phyloP scores from a whole-genome alignment of 2,797 vertebrate species.

The Acestrorhynchus altus region DNA sequence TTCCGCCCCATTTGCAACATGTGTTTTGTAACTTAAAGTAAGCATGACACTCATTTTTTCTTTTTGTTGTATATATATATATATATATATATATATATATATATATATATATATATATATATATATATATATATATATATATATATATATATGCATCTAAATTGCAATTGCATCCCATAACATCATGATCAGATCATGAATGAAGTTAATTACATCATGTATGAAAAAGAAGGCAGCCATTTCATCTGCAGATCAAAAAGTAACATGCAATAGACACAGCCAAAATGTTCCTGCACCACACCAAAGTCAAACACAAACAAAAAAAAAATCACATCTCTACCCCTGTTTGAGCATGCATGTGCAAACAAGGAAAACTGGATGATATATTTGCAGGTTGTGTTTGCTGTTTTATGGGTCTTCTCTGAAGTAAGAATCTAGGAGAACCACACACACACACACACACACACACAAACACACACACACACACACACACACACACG shows the following conservation, averaged over 20 bases:
- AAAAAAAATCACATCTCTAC: not conserved
- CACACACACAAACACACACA: too few relatives aligned
- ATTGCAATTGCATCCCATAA: constrained; percentile 48
- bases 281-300: constrained; percentile 27
- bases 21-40: constrained; percentile 43
- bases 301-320: not conserved
- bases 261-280: constrained; percentile 42
- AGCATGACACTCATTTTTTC: too few relatives aligned
- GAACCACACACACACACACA: too few relatives aligned
- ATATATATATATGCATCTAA: too few relatives aligned
- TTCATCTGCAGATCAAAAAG: constrained; percentile 47
- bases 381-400: not conserved
- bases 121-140: too few relatives aligned
- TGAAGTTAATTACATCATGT: constrained; percentile 48
- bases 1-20: constrained; percentile 49
- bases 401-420: constrained; percentile 13
- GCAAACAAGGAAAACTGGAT: constrained; percentile 26
- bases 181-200: constrained; percentile 49
- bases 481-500: too few relatives aligned
- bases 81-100: too few relatives aligned
- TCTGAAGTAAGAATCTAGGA: too few relatives aligned
- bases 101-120: too few relatives aligned
- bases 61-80: too few relatives aligned
- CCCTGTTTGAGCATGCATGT: constrained; percentile 12
- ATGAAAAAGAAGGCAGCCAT: constrained; percentile 36